Percentiles rank a stretch among this genome's conserved stretches.
phyloP scores from a whole-genome alignment of 2,888 invertebrate species.

The Amitus sp. region DNA sequence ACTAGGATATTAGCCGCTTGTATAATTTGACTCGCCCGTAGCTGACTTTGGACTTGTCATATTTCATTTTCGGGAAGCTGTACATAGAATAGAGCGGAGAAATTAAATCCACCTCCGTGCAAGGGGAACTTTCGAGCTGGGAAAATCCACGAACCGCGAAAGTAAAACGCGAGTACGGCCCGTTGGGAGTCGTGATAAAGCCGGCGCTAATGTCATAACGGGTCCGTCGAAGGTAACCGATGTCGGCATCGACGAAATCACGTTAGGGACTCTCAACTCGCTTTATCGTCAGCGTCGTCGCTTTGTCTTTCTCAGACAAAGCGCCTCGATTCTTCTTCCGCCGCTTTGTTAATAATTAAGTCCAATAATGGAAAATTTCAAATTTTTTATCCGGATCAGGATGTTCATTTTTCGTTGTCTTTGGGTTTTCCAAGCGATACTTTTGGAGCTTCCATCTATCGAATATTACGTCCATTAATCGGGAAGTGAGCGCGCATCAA shows the following conservation, averaged over 20 bases:
- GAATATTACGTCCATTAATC: constrained; percentile 12
- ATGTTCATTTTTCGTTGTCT: too few species aligned
- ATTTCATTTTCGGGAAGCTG: too few species aligned
- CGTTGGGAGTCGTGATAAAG: constrained; percentile 4
- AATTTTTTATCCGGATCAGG: background rate
- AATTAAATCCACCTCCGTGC: too few species aligned
- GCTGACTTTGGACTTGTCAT: too few species aligned
- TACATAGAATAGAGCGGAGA: too few species aligned
- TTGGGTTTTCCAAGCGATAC: too few species aligned
- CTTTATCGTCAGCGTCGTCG: constrained; percentile 11
- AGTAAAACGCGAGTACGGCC: constrained; percentile 1
- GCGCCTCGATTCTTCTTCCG: constrained; percentile 12
- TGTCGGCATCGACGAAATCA: constrained; percentile 27
- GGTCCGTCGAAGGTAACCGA: constrained; percentile 9
- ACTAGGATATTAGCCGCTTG: too few species aligned
- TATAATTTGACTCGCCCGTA: too few species aligned
- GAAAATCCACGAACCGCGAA: constrained; percentile 12
- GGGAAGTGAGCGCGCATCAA: constrained; percentile 6
- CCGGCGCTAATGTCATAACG: constrained; percentile 11
- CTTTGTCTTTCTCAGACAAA: constrained; percentile 26
- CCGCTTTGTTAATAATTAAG: background rate
- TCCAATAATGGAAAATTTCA: background rate
- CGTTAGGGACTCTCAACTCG: constrained; percentile 23
- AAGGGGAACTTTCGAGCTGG: too few species aligned
- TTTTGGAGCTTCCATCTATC: background rate